Evolutionary conservation across 2,113 vertebrate species (phyloP).

Genomic region (Dasypus novemcinctus): DNA sequence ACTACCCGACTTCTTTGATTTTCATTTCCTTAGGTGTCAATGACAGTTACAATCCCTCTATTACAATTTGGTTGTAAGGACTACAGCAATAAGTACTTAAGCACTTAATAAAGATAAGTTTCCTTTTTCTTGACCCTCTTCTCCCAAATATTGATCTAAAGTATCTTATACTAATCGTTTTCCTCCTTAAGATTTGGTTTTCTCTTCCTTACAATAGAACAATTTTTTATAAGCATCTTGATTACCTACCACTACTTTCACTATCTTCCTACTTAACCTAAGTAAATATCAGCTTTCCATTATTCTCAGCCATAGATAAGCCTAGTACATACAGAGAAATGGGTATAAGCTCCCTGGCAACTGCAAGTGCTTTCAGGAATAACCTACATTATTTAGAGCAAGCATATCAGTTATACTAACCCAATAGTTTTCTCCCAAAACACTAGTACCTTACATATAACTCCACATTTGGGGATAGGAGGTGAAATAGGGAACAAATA

Average conservation of each 20-base stretch:
- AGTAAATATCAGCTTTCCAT: not conserved
- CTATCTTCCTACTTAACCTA: not conserved
- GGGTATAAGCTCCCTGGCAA: not conserved
- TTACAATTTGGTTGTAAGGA: not conserved
- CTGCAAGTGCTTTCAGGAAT: not conserved
- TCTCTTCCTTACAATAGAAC: not conserved
- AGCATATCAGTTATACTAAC: not conserved
- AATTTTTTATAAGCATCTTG: not conserved
- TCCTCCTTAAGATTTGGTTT: not conserved
- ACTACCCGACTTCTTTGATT: not conserved
- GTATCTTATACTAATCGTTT: not conserved
- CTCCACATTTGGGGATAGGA: not conserved
- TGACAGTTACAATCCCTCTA: not conserved
- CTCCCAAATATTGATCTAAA: not conserved
- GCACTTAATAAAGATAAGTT: not conserved
- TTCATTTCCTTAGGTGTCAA: not conserved
- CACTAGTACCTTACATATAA: not conserved
- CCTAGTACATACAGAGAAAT: not conserved
- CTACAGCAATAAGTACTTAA: not conserved
- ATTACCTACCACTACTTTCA: not conserved
- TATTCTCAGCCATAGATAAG: not conserved
- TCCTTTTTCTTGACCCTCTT: not conserved
- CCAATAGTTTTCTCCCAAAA: not conserved
- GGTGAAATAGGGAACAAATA: not conserved
- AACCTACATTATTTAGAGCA: not conserved